Base-by-base conservation (phyloP, 1,140 invertebrate species). In the Apolygus lucorum region DNA sequence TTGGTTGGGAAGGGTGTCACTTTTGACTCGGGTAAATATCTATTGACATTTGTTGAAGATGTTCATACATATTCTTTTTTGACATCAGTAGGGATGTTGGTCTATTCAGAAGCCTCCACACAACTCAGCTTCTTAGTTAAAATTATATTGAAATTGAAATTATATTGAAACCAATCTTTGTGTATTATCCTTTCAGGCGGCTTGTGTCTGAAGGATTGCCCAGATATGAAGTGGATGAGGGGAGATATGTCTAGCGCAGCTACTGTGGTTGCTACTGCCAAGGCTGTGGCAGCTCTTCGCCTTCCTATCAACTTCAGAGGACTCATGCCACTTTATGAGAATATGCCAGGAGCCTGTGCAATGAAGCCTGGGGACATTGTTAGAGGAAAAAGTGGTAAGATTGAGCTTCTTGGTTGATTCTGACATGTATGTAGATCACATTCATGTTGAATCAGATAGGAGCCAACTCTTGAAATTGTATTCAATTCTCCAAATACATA, bases 181-280 rank as follows among this genome's bases (percentile, higher is more conserved):
- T n/a, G n/a, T n/a, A n/a, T n/a, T n/a, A n/a, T n/a, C n/a, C n/a
- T 42, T 42, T 17, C 26, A 28, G 87, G 87, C 68, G 87, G 87
- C 34, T 82, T 88, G 27, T 85, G 84, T 52, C 70, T 88, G 2
- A 88, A 87, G 75, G 81, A 82, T 1, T 76, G 77, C 22, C 78
- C 81, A 29, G 78, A 81, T 52, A 87, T 87, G 82, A 81, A 84
- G 71, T 77, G 79, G 54, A 87, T 86, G 85, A 75, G 86, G 68
- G 86, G 80, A 17, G 87, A 88, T 74, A 87, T 88, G 86, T 85
- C 84, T 28, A 87, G 87, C n/a, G 86, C 85, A 21, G 86, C 87
- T 1, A 82, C 81, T 76, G 82, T 85, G 21, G 78, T 83, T 17
- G 83, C 81, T 1, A 78, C 84, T n/a, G 77, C 86, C 24, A 75